These are phyloP conservation scores for Trichogramma pretiosum DNA, from an alignment of 1,140 invertebrate genomes.

Conservation along the genomic window DNA sequence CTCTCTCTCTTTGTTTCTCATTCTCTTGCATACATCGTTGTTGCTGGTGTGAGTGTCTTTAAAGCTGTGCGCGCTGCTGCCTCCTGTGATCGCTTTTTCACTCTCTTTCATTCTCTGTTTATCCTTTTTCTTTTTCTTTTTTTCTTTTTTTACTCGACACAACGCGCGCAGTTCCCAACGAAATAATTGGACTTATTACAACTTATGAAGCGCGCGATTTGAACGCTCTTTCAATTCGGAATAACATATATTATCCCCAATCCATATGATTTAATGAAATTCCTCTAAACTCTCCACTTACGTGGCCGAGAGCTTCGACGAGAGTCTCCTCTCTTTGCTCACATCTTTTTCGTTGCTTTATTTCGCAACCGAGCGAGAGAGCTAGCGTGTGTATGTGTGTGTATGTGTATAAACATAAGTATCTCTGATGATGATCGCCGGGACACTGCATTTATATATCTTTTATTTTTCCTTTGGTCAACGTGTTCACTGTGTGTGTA, in stretches of 20 bases:
- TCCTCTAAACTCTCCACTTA: slow-evolving; percentile 49
- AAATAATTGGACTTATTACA: slow-evolving; percentile 50
- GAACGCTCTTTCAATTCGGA: slow-evolving; percentile 32
- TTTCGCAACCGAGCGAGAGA: neutral
- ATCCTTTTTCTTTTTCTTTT: no score
- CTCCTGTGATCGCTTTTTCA: neutral
- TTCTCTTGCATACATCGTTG: no score
- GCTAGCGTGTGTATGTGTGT: no score
- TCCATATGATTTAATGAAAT: slow-evolving; percentile 50
- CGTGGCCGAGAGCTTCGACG: no score
- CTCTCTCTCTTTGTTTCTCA: slow-evolving; percentile 30
- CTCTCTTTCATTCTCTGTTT: neutral
- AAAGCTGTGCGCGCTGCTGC: slow-evolving; percentile 13
- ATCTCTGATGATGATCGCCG: no score
- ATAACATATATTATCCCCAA: slow-evolving; percentile 48
- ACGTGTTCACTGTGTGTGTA: no score
- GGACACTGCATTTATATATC: no score
- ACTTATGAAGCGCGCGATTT: slow-evolving; percentile 46
- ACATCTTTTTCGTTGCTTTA: neutral
- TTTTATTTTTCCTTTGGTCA: no score
- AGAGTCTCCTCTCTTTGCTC: neutral
- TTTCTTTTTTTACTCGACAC: no score
- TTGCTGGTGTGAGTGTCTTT: no score
- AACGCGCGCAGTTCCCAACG: slow-evolving; percentile 25
- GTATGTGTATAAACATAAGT: no score